Evolutionary conservation across 2,888 invertebrate species (phyloP), one percentile per base, ranked within the genome.

Genomic region (Copidosoma aretas): DNA sequence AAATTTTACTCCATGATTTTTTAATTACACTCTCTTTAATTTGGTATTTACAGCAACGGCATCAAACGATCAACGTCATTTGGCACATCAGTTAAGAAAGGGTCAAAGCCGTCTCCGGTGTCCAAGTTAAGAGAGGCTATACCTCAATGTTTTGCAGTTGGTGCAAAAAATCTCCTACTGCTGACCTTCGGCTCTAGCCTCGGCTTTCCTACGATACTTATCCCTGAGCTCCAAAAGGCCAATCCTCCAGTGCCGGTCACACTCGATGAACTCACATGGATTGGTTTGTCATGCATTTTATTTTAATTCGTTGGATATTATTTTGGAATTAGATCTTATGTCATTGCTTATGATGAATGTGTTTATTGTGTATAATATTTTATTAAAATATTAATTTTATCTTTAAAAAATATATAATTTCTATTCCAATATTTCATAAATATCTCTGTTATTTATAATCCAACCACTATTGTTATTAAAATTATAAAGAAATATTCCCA

Each of bases 141-240:
- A 58, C 91, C 92, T 1, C 92, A 93, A 85, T 86, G 91, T 73
- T 80, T 92, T 74, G 93, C 93, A n/a, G 92, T 93, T 39, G 88
- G 89, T 76, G 91, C 92, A 22, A 94, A 94, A 84, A 94, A 93
- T 84, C 86, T 92, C 68, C 85, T 93, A 49, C 86, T 93, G 46
- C 84, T 93, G 74, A 90, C 90, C 12, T 93, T 91, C 81, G 93
- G 93, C 63, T 91, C 92, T 88, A 91, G 93, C 0, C 83, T 93
- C 58, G 93, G 93, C 0, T 93, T 92, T 76, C 90, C 93, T 0
- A 93, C 93, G 5, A 92, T 93, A 71, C 87, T 93, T 21, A 92
- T 93, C 75, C 93, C 93, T 10, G 91, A 91, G 10, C 87, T 93
- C 53, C 86, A 85, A 71, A 84, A 88, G 58, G 41, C 73, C 0